phyloP scores from a whole-genome alignment of 2,797 vertebrate genomes.

The Nasua narica region DNA sequence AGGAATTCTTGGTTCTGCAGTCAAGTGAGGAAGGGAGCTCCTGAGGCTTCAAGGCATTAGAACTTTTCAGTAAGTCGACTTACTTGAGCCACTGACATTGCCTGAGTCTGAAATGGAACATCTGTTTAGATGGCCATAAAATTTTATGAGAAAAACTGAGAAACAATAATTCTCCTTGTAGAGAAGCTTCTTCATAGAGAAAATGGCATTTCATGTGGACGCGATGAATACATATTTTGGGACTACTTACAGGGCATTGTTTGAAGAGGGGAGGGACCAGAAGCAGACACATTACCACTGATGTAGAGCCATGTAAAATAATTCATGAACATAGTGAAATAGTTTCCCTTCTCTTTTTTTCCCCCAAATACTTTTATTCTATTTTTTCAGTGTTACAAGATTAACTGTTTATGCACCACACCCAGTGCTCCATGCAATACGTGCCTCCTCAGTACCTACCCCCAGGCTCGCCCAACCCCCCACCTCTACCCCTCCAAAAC shows the following conservation, averaged over 20 bases:
- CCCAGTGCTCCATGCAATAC: too few species aligned
- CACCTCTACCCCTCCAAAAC: too few species aligned
- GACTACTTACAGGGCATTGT: not conserved
- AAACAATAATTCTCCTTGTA: not conserved
- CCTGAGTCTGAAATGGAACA: not conserved
- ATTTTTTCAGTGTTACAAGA: too few species aligned
- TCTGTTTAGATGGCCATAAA: not conserved
- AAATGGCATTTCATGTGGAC: not conserved
- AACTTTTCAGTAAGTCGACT: not conserved
- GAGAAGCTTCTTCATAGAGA: not conserved
- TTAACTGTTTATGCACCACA: too few species aligned
- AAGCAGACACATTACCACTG: not conserved
- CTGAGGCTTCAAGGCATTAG: not conserved
- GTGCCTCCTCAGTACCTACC: too few species aligned
- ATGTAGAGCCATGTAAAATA: not conserved
- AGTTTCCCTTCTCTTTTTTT: not conserved
- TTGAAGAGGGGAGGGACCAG: not conserved
- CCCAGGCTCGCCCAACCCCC: too few species aligned
- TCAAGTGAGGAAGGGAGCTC: not conserved
- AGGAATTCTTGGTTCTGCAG: not conserved
- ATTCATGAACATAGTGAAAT: not conserved
- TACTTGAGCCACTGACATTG: not conserved
- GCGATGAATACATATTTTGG: not conserved
- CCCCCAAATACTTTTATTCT: too few species aligned
- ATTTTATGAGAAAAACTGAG: not conserved